Evolutionary conservation across 2,797 vertebrate species (phyloP).

Genomic region (Gambusia yucatana): DNA sequence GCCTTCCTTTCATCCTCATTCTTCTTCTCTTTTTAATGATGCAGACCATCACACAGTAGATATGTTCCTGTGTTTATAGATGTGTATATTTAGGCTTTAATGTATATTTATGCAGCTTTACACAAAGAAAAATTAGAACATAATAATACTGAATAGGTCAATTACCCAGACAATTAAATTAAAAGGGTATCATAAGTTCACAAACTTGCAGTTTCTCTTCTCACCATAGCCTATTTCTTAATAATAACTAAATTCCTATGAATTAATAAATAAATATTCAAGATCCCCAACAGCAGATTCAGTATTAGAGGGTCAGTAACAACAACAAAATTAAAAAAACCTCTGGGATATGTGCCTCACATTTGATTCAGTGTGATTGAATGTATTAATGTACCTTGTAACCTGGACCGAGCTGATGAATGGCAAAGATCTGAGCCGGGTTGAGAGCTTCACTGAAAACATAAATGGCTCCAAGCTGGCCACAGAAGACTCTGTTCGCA

Average conservation of each 20-base stretch:
- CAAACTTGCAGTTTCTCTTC: neutral
- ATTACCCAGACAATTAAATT: neutral
- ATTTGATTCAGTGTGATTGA: conserved; percentile 6
- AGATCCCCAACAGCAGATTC: neutral
- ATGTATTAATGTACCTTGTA: conserved; percentile 88
- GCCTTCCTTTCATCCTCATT: neutral
- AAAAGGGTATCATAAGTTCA: neutral
- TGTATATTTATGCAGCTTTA: neutral
- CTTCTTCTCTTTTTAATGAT: neutral
- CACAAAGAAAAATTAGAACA: neutral
- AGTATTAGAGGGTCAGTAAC: neutral
- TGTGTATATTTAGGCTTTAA: neutral
- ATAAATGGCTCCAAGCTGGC: conserved; percentile 96
- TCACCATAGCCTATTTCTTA: neutral
- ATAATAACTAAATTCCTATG: neutral
- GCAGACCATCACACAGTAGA: neutral
- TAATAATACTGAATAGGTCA: neutral
- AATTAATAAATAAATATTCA: neutral
- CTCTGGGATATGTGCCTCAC: conserved; percentile 20
- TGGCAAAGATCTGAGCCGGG: conserved; percentile 97
- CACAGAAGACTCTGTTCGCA: conserved; percentile 97
- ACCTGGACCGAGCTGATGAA: conserved; percentile 97
- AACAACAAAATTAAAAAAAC: conserved; percentile 11
- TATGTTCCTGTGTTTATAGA: neutral
- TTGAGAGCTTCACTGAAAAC: conserved; percentile 98